Base-by-base conservation (phyloP, 1,140 invertebrate genomes). In the Schmidtea mediterranea region DNA sequence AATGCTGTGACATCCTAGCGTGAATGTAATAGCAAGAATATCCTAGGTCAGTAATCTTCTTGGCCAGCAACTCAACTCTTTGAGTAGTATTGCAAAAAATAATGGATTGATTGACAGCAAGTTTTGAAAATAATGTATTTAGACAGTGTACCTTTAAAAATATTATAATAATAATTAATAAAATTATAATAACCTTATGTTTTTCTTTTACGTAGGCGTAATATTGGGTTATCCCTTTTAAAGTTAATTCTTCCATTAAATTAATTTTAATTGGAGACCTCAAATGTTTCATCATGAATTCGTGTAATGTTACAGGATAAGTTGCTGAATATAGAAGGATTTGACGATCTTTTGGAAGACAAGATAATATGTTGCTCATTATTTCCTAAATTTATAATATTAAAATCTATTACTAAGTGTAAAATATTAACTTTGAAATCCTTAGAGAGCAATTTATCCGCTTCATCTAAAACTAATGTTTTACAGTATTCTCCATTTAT, bases 1-100 rank as follows among this genome's bases (percentile, higher is more conserved):
- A 68, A 51, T 68, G 65, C 69, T 98, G 92, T 43, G 84, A 83
- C 92, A 98, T 98, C 69, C 86, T 86, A 49, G 92, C 87, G 65
- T 98, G 92, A 56, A 98, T 98, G 64, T 97, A 98, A 65, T 94
- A 98, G 71, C 92, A 98, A 54, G 89, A 95, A 62, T 97, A 98
- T 16, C 89, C 90, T 53, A 98, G 72, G 67, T 97, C 90, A 39
- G 89, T 95, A 56, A 98, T 98, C 69, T 98, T 98, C 71, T 97
- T 97, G 16, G 92, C 90, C 55, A 98, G 70, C 51, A 98, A 68
- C 66, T 97, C 92, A 40, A 97, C 92, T 55, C 92, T 77, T 71
- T 97, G 87, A 52, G 90, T 95, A 37, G 87, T 94, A 70, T 98
- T 98, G 69, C 92, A 98, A 71, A 98, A 98, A 67, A 98, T 98